A percentile compares a stretch with the other conserved stretches of the same genome.
Evolutionary conservation across 2,888 invertebrate species (phyloP).

Genomic region (Epicampocera succincta): DNA sequence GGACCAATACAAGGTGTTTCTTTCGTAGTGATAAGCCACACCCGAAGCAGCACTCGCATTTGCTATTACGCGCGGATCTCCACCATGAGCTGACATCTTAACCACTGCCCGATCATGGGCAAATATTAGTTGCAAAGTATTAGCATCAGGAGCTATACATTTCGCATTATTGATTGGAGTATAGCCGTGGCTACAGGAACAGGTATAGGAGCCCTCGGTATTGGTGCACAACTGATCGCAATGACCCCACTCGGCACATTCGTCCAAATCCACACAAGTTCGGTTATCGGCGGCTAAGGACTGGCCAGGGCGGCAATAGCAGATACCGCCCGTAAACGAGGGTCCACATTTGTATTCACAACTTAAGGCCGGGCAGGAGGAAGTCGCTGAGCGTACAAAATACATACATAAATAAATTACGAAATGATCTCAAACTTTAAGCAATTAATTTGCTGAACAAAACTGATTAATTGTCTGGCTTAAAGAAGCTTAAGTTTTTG

Average conservation of each 20-base stretch:
- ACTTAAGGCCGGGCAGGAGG: constrained; percentile 90
- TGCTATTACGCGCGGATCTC: constrained; percentile 85
- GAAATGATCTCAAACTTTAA: background rate
- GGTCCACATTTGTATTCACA: constrained; percentile 96
- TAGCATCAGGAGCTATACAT: constrained; percentile 85
- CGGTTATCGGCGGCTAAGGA: constrained; percentile 91
- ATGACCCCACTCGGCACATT: constrained; percentile 95
- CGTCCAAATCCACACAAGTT: constrained; percentile 95
- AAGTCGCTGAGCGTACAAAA: constrained; percentile 84
- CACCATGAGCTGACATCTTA: constrained; percentile 87
- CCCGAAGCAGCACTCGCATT: constrained; percentile 94
- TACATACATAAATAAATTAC: constrained; percentile 3
- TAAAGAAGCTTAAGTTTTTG: too few relatives aligned
- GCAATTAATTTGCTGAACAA: constrained; percentile 4
- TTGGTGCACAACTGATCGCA: constrained; percentile 98
- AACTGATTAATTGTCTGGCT: too few relatives aligned
- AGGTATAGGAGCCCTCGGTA: constrained; percentile 91
- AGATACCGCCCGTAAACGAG: constrained; percentile 93
- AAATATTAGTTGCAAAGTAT: constrained; percentile 85
- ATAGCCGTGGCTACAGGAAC: constrained; percentile 92
- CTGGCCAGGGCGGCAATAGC: constrained; percentile 93
- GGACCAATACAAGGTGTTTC: constrained; percentile 93
- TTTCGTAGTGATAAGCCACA: constrained; percentile 90
- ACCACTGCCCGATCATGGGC: constrained; percentile 88
- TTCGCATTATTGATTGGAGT: constrained; percentile 84